phyloP scores from a whole-genome alignment of 1,140 invertebrate genomes.

The Globodera rostochiensis region DNA sequence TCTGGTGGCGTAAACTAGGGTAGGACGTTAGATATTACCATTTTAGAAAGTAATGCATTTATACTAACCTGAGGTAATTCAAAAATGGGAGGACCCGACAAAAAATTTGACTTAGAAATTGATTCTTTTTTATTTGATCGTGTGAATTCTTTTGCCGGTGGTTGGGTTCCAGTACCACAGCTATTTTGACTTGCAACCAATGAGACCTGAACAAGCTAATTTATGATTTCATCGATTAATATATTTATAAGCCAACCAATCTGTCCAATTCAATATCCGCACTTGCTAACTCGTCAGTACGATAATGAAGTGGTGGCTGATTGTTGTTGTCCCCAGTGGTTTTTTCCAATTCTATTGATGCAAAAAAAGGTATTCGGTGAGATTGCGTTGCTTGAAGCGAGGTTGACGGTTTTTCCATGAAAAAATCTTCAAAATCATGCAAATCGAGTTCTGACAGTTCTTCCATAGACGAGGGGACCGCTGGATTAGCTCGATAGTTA shows the following conservation, averaged over 20 bases:
- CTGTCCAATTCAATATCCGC: conserved; percentile 43
- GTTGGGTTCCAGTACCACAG: not conserved
- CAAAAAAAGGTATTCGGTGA: conserved; percentile 7
- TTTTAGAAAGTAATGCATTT: not conserved
- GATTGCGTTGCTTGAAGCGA: not conserved
- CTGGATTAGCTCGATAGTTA: not conserved
- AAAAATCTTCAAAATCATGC: conserved; percentile 39
- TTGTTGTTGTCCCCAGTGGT: not conserved
- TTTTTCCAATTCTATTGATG: conserved; percentile 18
- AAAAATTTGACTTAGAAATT: not conserved
- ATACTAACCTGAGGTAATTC: conserved; percentile 10
- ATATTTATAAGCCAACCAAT: conserved; percentile 7
- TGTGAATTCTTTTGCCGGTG: conserved; percentile 1
- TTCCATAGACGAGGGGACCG: not conserved
- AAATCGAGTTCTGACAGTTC: conserved; percentile 31
- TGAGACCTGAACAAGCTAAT: conserved; percentile 16
- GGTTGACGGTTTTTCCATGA: conserved; percentile 27
- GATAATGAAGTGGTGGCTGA: conserved; percentile 8
- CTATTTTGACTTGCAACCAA: conserved; percentile 37
- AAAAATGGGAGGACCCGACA: not conserved
- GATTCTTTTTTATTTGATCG: conserved; percentile 1
- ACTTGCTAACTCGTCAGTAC: conserved; percentile 36
- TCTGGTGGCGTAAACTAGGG: conserved; percentile 42
- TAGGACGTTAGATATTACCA: not conserved
- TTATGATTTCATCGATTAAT: not conserved